Evolutionary conservation across 2,797 vertebrate genomes (phyloP).

Genomic region (Buphagus erythrorhynchus): DNA sequence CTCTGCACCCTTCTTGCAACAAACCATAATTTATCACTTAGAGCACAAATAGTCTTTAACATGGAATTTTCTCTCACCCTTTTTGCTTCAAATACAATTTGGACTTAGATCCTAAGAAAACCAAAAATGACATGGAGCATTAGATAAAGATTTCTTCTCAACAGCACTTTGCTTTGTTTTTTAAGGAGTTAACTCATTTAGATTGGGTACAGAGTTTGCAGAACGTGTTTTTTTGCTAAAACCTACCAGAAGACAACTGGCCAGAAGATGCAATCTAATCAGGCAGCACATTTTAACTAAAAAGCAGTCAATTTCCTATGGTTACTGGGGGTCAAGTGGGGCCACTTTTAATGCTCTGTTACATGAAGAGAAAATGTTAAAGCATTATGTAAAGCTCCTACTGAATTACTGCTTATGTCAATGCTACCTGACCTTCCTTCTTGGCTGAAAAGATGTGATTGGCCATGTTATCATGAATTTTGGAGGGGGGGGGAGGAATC

Average conservation of each 20-base stretch:
- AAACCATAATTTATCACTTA: neutral
- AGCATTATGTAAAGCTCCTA: constrained; percentile 75
- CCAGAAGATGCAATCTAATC: neutral
- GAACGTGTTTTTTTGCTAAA: neutral
- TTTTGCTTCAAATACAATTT: neutral
- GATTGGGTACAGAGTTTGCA: neutral
- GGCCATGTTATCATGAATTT: neutral
- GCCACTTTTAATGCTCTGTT: constrained; percentile 73
- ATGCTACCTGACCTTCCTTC: constrained; percentile 77
- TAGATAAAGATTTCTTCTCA: neutral
- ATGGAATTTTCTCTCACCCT: neutral
- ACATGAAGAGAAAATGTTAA: constrained; percentile 59
- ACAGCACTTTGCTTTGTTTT: neutral
- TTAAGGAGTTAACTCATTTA: neutral
- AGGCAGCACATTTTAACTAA: constrained; percentile 78
- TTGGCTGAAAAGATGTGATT: constrained; percentile 30
- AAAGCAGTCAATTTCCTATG: constrained; percentile 71
- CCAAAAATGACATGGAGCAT: rapidly evolving
- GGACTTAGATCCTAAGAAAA: neutral
- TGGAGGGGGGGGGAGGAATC: neutral
- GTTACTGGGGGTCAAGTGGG: constrained; percentile 74
- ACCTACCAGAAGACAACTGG: neutral
- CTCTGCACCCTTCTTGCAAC: neutral
- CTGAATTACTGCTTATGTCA: constrained; percentile 72
- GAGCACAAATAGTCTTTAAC: neutral